A percentile compares a stretch with the other conserved stretches of the same genome.
Conservation (phyloP, 2,797 vertebrate species). For the Kryptopterus vitreolus region DNA sequence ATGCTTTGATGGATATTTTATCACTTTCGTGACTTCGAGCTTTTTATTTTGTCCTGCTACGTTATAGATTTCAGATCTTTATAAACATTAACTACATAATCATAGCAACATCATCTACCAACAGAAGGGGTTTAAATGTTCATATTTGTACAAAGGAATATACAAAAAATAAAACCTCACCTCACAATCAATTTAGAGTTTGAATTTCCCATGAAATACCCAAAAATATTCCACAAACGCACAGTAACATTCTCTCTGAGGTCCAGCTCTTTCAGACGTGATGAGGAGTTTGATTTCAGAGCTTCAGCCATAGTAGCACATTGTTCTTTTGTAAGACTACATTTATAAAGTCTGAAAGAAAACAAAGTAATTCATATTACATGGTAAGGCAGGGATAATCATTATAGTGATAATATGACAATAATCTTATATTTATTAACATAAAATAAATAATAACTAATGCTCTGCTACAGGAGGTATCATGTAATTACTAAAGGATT, state of each 20-base stretch:
- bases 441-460: neutral
- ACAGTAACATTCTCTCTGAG: neutral
- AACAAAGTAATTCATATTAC: neutral
- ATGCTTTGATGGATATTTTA: neutral
- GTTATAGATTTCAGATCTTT: no score
- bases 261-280: neutral
- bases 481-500: neutral
- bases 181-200: neutral
- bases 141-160: neutral
- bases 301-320: neutral
- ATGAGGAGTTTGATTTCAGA: constrained; percentile 5
- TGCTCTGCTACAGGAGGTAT: neutral
- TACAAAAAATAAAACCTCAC: neutral
- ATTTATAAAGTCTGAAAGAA: neutral
- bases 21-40: neutral
- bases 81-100: neutral
- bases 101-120: no score
- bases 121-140: neutral
- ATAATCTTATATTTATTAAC: neutral
- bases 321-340: neutral
- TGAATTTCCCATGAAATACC: neutral
- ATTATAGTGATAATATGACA: neutral
- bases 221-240: neutral
- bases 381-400: neutral
- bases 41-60: neutral